Percentiles rank a stretch among this genome's conserved stretches.
Conservation (phyloP, 2,888 invertebrate species). For the Drosophila flavopinicola region DNA sequence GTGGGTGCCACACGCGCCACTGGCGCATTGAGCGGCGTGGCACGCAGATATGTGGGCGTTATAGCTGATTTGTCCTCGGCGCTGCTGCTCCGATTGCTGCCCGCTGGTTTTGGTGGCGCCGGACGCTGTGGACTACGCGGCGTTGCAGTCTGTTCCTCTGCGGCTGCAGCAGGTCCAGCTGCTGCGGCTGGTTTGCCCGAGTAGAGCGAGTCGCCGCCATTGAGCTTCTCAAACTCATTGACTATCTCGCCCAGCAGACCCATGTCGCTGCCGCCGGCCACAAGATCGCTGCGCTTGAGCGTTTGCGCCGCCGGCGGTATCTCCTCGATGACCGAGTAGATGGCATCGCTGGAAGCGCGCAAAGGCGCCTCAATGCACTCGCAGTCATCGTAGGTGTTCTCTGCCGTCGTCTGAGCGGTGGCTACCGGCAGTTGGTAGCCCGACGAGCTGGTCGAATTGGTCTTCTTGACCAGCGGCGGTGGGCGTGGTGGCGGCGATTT, state of each 20-base stretch:
- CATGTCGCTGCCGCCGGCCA: slow-evolving; percentile 86
- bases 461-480: slow-evolving; percentile 83
- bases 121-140: slow-evolving; percentile 85
- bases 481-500: slow-evolving; percentile 91
- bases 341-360: slow-evolving; percentile 89
- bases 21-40: slow-evolving; percentile 89
- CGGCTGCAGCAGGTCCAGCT: slow-evolving; percentile 51
- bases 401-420: slow-evolving; percentile 74
- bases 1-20: slow-evolving; percentile 84
- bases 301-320: slow-evolving; percentile 86
- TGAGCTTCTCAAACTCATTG: slow-evolving; percentile 93
- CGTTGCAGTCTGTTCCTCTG: slow-evolving; percentile 84
- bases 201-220: slow-evolving; percentile 94
- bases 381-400: slow-evolving; percentile 91
- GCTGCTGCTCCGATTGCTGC: slow-evolving; percentile 45
- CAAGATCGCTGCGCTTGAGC: slow-evolving; percentile 81
- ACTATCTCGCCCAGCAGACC: slow-evolving; percentile 94
- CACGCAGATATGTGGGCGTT: slow-evolving; percentile 88
- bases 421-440: slow-evolving; percentile 87
- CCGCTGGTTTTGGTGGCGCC: slow-evolving; percentile 85
- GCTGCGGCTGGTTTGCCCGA: slow-evolving; percentile 87
- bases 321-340: slow-evolving; percentile 95
- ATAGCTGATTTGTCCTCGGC: slow-evolving; percentile 80
- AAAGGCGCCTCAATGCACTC: slow-evolving; percentile 87
- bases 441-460: slow-evolving; percentile 85